These are phyloP conservation scores for Vireo griseus DNA, from an alignment of 2,797 vertebrate species.

Conservation along the genomic window DNA sequence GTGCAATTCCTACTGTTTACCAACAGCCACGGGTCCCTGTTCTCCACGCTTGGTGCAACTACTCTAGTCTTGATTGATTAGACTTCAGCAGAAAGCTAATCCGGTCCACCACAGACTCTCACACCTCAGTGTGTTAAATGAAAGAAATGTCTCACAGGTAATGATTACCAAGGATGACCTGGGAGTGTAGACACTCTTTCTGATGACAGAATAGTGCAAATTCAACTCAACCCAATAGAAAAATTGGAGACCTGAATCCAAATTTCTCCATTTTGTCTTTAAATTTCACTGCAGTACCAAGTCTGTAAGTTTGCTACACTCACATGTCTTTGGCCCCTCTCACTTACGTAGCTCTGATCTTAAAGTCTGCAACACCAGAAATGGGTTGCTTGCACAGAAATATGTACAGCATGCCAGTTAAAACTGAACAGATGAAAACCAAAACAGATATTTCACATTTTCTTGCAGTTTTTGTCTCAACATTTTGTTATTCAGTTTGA, in stretches of 20 bases:
- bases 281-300: not conserved
- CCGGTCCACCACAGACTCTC: not conserved
- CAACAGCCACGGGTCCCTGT: not conserved
- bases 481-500: not conserved
- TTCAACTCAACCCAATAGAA: not conserved
- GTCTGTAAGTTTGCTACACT: not conserved
- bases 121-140: not conserved
- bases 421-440: not conserved
- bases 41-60: not conserved
- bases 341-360: not conserved
- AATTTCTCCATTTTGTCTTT: not conserved
- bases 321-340: rapidly evolving
- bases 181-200: not conserved
- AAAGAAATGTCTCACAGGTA: not conserved
- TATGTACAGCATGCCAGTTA: not conserved
- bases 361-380: not conserved
- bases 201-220: not conserved
- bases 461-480: not conserved
- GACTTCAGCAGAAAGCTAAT: not conserved
- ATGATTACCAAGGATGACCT: not conserved
- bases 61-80: not conserved
- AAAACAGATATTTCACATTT: not conserved
- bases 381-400: not conserved
- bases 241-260: not conserved
- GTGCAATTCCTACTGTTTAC: not conserved